phyloP scores from a whole-genome alignment of 1,140 invertebrate species.

The Drosophila pectinifera region DNA sequence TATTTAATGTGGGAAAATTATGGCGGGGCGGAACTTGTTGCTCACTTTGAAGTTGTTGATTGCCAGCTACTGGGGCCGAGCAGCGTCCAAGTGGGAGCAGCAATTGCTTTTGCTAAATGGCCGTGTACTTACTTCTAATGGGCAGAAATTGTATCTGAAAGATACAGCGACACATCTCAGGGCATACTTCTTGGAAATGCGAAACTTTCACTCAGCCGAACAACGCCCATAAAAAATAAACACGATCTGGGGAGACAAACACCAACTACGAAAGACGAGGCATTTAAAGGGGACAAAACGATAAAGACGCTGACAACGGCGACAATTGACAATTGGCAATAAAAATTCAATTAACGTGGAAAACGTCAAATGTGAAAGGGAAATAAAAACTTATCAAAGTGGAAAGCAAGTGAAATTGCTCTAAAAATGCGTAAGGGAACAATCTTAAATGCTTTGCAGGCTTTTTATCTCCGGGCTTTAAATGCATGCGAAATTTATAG shows the following conservation, averaged over 20 bases:
- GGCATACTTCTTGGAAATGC: constrained; percentile 61
- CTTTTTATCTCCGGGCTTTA: too few relatives aligned
- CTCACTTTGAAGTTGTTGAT: constrained; percentile 61
- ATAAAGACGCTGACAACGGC: constrained; percentile 16
- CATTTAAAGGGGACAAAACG: constrained; percentile 19
- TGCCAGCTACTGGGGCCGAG: constrained; percentile 20
- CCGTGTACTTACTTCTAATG: constrained; percentile 59
- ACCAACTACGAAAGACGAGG: constrained; percentile 9
- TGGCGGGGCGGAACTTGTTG: constrained; percentile 49
- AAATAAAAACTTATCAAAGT: constrained; percentile 30
- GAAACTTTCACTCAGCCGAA: constrained; percentile 71
- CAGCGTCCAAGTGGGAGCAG: constrained; percentile 17
- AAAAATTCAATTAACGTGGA: constrained; percentile 72
- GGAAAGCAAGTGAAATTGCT: constrained; percentile 37
- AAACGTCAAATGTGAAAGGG: constrained; percentile 48
- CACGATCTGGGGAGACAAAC: constrained; percentile 13
- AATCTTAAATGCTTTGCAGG: neutral
- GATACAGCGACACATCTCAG: constrained; percentile 24
- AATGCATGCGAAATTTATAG: too few relatives aligned
- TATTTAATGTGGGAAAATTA: constrained; percentile 77
- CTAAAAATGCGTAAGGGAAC: neutral
- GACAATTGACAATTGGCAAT: constrained; percentile 74
- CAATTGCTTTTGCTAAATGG: constrained; percentile 35
- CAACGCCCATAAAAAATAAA: constrained; percentile 65
- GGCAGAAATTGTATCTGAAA: constrained; percentile 36